These are phyloP conservation scores for Drosophila ezoana DNA, from an alignment of 2,888 invertebrate species.

Conservation along the genomic window DNA sequence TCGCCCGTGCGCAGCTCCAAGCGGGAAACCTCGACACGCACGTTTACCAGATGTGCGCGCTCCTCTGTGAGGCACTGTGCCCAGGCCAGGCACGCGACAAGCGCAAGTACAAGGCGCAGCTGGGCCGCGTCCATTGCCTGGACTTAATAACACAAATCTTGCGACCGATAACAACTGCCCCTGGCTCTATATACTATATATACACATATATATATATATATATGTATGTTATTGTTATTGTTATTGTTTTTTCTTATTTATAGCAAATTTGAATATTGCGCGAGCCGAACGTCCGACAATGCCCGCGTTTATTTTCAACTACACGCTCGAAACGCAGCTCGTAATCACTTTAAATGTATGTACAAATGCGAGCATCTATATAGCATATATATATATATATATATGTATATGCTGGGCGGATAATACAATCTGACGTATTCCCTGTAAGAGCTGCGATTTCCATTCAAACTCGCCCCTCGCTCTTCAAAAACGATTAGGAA, in stretches of 20 bases:
- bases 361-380: too few relatives aligned
- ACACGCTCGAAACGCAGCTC: not conserved
- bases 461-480: too few relatives aligned
- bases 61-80: not conserved
- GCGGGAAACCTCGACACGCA: not conserved
- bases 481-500: too few relatives aligned
- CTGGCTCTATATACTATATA: too few relatives aligned
- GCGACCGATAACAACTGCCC: too few relatives aligned
- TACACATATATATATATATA: not conserved
- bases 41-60: accelerated
- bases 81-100: too few relatives aligned
- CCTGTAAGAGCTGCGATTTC: not conserved
- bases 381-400: too few relatives aligned
- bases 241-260: not conserved
- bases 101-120: too few relatives aligned
- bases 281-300: not conserved
- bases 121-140: too few relatives aligned
- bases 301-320: conserved; percentile 2
- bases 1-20: conserved; percentile 12
- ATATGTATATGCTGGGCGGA: not conserved
- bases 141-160: too few relatives aligned
- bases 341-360: conserved; percentile 12
- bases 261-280: not conserved
- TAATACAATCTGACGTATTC: not conserved
- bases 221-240: not conserved